phyloP scores from a whole-genome alignment of 2,888 invertebrate genomes.

The Dicyrtomina minuta region DNA sequence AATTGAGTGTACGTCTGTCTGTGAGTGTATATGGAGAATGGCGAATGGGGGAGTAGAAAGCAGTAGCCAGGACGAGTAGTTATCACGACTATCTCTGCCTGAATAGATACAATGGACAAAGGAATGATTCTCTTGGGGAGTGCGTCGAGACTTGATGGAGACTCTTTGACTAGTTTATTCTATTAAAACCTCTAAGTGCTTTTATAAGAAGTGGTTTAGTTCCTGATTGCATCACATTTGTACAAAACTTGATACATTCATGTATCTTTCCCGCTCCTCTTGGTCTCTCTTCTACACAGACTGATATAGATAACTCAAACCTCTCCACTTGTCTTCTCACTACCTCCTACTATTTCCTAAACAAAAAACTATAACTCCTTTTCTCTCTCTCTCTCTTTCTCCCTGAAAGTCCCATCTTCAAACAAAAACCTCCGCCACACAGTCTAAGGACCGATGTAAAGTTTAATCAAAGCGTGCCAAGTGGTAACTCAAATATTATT shows the following conservation, averaged over 20 bases:
- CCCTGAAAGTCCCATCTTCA: too few relatives aligned
- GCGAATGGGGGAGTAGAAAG: background rate
- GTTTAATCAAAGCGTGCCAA: too few relatives aligned
- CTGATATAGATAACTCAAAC: background rate
- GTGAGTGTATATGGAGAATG: background rate
- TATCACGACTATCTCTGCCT: background rate
- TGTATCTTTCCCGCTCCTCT: background rate
- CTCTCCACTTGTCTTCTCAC: background rate
- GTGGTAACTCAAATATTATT: too few relatives aligned
- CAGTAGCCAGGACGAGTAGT: background rate
- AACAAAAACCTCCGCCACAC: too few relatives aligned
- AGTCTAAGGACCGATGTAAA: too few relatives aligned
- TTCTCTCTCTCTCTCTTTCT: too few relatives aligned
- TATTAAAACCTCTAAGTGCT: slow-evolving; percentile 31
- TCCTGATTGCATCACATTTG: background rate
- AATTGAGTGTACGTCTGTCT: background rate
- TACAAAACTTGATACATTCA: too few relatives aligned
- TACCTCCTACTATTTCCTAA: background rate
- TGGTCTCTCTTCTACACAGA: too few relatives aligned
- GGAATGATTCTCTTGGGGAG: slow-evolving; percentile 24
- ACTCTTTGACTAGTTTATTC: slow-evolving; percentile 27
- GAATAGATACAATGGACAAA: slow-evolving; percentile 18
- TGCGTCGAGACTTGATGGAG: slow-evolving; percentile 28
- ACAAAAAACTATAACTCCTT: background rate
- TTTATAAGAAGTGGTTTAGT: slow-evolving; percentile 21